Evolutionary conservation across 37 sponge, comb jelly and placozoan species (phyloP).

Genomic region (Eunapius fragilis): DNA sequence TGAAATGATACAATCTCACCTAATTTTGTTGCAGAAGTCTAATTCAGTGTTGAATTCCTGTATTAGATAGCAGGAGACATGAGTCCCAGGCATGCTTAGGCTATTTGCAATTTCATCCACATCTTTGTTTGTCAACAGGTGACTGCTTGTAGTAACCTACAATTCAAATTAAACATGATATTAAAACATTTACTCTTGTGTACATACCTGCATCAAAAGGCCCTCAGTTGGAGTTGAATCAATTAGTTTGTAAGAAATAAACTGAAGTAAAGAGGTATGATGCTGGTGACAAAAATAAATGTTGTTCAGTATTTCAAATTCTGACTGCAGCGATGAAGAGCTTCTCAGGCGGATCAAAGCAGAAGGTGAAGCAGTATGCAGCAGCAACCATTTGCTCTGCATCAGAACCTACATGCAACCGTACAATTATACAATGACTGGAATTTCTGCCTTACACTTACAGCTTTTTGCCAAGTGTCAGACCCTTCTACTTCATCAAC

Average conservation of each 20-base stretch:
- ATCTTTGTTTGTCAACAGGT: conserved; percentile 58
- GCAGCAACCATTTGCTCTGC: conserved; percentile 45
- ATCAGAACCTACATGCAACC: conserved; percentile 29
- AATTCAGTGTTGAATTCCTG: conserved; percentile 86
- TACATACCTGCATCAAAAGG: conserved; percentile 40
- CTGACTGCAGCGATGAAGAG: background rate
- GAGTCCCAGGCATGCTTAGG: background rate
- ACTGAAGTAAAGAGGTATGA: conserved; percentile 41
- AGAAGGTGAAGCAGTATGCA: conserved; percentile 69
- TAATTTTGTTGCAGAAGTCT: conserved; percentile 73
- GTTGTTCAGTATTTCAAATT: background rate
- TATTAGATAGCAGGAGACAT: conserved; percentile 32
- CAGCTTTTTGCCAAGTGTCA: conserved; percentile 1
- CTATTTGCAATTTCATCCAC: conserved; percentile 11
- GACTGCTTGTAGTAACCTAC: conserved; percentile 86
- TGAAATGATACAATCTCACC: conserved; percentile 22
- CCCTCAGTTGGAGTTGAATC: background rate
- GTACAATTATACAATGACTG: background rate
- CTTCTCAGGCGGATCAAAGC: conserved; percentile 57
- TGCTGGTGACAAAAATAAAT: conserved; percentile 56
- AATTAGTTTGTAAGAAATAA: conserved; percentile 5
- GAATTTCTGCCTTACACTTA: background rate
- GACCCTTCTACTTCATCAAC: conserved; percentile 2
- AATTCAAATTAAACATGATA: background rate
- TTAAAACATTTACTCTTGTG: background rate